Evolutionary conservation across 2,113 vertebrate species (phyloP), one percentile per base, ranked within the genome.

Genomic region (Amphiprion percula): DNA sequence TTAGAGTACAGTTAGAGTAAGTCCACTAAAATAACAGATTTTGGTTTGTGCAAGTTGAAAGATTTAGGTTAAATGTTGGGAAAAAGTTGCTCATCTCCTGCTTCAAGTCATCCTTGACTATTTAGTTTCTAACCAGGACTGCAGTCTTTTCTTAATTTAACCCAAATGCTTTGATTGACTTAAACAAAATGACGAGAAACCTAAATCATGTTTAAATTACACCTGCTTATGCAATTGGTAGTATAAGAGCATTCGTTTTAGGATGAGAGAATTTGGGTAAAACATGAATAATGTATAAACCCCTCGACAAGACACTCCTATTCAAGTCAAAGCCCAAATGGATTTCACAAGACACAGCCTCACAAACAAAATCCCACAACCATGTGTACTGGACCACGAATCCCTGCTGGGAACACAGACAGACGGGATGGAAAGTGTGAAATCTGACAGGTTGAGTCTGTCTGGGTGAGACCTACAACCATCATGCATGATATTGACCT

Each of bases 401-500:
- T 50, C 60, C 46, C 82, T 81, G 30, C 62, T 70, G 70, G 68
- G 80, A 83, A 69, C 49, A n/a, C 37, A 54, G 58, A 37, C 8
- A 52, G 77, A 75, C 62, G 60, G 21, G 60, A 79, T 2, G 65
- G 16, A 47, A 77, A 80, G 70, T 80, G 81, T 90, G 77, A 90
- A 83, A 82, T 76, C 69, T 88, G 91, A 91, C 80, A 88, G 77
- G 68, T 28, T 28, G 41, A 78, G 74, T 78, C 65, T 55, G 28
- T 84, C 70, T 68, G 71, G 69, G 17, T 50, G 21, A 74, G 65
- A 68, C 55, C 70, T 59, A 63, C 59, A 71, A 61, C 72, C 78
- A 80, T 84, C 82, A 84, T 85, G 81, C 88, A 81, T 78, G 62
- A 77, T 70, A 55, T 61, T 91, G 80, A 91, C 88, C 87, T 87